Conservation (phyloP, 2,888 invertebrate species). For the Cephus spinipes region DNA sequence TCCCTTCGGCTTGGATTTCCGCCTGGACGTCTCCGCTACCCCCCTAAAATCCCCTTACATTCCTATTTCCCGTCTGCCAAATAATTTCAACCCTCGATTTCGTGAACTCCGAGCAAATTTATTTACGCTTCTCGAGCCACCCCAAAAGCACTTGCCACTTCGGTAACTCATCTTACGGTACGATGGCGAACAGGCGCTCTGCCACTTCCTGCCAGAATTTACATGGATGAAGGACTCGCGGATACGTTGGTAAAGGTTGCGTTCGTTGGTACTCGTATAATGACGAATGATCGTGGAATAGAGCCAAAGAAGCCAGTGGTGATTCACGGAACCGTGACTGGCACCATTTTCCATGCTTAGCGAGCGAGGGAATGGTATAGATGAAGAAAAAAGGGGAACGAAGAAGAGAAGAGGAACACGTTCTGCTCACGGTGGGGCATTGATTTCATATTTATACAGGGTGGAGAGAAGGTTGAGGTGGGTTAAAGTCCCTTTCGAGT, state of each 20-base stretch:
- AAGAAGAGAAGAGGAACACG: background rate
- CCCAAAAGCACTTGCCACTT: background rate
- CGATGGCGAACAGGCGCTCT: background rate
- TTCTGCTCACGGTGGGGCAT: slow-evolving; percentile 30
- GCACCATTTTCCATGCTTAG: slow-evolving; percentile 33
- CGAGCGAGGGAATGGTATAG: slow-evolving; percentile 15
- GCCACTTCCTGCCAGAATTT: background rate
- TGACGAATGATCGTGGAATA: background rate
- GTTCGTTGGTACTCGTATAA: background rate
- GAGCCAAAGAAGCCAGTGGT: slow-evolving; percentile 14
- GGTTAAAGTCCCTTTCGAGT: slow-evolving; percentile 23
- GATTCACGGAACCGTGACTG: slow-evolving; percentile 40
- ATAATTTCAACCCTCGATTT: background rate
- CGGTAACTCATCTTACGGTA: background rate
- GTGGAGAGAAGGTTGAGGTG: slow-evolving; percentile 17
- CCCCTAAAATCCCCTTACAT: background rate
- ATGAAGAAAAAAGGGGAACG: background rate
- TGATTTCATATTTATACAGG: slow-evolving; percentile 44
- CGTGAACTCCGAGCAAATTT: background rate
- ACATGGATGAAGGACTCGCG: background rate
- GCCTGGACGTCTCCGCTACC: background rate
- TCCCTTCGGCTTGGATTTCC: background rate
- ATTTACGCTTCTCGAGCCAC: background rate
- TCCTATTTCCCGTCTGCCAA: background rate
- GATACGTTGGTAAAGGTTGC: background rate